These are phyloP conservation scores for Mallotus villosus DNA, from an alignment of 2,797 vertebrate species.

Conservation along the genomic window DNA sequence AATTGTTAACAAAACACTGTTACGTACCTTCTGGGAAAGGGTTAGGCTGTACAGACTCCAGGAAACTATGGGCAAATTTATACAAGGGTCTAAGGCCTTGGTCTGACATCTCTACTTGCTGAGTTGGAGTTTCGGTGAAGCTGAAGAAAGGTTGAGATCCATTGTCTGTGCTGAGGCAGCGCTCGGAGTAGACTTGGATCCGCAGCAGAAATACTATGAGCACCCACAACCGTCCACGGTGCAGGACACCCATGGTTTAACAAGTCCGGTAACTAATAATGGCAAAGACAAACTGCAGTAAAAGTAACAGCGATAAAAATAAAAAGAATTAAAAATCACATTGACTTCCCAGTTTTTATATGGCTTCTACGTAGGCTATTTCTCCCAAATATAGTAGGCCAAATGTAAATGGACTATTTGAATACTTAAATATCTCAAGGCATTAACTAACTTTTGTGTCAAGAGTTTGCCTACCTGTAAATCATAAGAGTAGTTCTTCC, in stretches of 20 bases:
- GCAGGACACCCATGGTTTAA: neutral
- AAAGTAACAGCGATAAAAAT: too few species aligned
- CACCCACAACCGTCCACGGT: neutral
- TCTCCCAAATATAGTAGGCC: too few species aligned
- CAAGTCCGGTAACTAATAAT: neutral
- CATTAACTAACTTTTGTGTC: too few species aligned
- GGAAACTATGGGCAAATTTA: slow-evolving; percentile 31
- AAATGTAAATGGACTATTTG: too few species aligned
- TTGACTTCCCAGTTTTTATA: too few species aligned
- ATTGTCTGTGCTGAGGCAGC: neutral
- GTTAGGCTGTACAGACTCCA: slow-evolving; percentile 39
- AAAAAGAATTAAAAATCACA: too few species aligned
- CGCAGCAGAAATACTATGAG: neutral
- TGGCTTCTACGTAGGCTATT: too few species aligned
- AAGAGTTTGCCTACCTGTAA: too few species aligned
- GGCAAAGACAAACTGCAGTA: neutral
- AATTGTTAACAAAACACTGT: neutral
- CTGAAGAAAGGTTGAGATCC: neutral
- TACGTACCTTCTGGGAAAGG: slow-evolving; percentile 31
- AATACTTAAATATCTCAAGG: too few species aligned
- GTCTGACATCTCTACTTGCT: neutral
- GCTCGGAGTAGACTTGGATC: neutral
- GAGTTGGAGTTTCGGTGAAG: neutral
- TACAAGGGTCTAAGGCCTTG: slow-evolving; percentile 33
- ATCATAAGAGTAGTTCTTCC: too few species aligned